Conservation (phyloP, 2,888 invertebrate genomes). For the Phania funesta region DNA sequence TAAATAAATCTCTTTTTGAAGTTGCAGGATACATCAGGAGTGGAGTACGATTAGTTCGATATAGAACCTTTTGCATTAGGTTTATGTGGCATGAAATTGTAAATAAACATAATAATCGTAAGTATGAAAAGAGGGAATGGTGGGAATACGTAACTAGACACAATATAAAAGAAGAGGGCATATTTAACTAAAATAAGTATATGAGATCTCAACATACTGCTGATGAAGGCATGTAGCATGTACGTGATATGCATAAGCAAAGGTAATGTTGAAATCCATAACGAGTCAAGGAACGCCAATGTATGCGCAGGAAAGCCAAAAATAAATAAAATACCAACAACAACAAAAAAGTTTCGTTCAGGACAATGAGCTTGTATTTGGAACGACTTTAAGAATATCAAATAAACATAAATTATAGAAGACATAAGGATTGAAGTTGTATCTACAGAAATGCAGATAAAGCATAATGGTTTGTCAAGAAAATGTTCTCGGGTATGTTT, state of each 20-base stretch:
- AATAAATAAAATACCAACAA: slow-evolving; percentile 27
- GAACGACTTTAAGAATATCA: slow-evolving; percentile 31
- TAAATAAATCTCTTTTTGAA: slow-evolving; percentile 11
- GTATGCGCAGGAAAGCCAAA: slow-evolving; percentile 26
- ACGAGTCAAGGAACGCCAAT: slow-evolving; percentile 16
- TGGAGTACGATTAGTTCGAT: slow-evolving; percentile 15
- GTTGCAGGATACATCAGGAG: slow-evolving; percentile 15
- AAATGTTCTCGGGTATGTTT: neutral
- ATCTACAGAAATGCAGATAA: slow-evolving; percentile 13
- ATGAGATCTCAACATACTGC: slow-evolving; percentile 45
- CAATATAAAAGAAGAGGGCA: slow-evolving; percentile 6
- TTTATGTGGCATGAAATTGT: slow-evolving; percentile 67
- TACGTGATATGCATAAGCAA: slow-evolving; percentile 58
- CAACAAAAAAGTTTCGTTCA: slow-evolving; percentile 1
- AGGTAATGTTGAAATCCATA: slow-evolving; percentile 22
- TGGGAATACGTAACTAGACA: neutral
- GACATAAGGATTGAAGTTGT: slow-evolving; percentile 31
- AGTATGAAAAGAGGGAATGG: neutral
- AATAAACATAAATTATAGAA: slow-evolving; percentile 56
- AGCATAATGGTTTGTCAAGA: slow-evolving; percentile 3
- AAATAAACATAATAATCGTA: slow-evolving; percentile 62
- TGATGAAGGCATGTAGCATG: slow-evolving; percentile 52
- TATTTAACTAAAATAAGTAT: slow-evolving; percentile 12
- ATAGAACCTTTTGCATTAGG: slow-evolving; percentile 41
- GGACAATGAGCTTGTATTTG: slow-evolving; percentile 1